Evolutionary conservation across 2,797 vertebrate genomes (phyloP).

Genomic region (Phrynocephalus vlangalii): DNA sequence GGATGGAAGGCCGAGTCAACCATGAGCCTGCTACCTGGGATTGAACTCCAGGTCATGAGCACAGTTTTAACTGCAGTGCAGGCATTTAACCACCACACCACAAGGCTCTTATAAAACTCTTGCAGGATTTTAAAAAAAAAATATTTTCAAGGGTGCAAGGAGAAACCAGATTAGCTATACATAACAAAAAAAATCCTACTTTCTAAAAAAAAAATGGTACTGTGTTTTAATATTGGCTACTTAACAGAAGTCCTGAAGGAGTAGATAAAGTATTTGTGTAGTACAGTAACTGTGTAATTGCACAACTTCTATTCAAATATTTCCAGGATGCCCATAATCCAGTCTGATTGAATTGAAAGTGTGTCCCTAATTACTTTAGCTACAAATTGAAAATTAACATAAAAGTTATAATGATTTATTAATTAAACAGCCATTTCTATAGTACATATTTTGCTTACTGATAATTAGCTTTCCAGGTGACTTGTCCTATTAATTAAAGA

Average conservation of each 20-base stretch:
- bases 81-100: too few relatives aligned
- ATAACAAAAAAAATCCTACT: too few relatives aligned
- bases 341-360: neutral
- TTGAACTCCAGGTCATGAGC: too few relatives aligned
- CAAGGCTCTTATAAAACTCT: too few relatives aligned
- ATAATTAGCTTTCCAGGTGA: slow-evolving; percentile 19
- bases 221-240: neutral
- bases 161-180: neutral
- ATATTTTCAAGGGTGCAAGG: too few relatives aligned
- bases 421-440: neutral
- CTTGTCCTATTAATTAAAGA: slow-evolving; percentile 20
- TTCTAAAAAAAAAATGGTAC: neutral
- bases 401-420: neutral
- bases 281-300: neutral
- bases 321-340: neutral
- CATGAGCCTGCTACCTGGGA: too few relatives aligned
- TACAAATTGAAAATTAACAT: neutral
- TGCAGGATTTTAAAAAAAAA: too few relatives aligned
- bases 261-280: neutral
- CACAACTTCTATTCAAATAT: neutral
- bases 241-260: neutral
- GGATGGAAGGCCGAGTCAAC: too few relatives aligned
- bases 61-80: too few relatives aligned
- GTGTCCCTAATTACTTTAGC: neutral
- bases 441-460: neutral